Conservation (phyloP, 1,140 invertebrate genomes). For the Listronotus oregonensis region DNA sequence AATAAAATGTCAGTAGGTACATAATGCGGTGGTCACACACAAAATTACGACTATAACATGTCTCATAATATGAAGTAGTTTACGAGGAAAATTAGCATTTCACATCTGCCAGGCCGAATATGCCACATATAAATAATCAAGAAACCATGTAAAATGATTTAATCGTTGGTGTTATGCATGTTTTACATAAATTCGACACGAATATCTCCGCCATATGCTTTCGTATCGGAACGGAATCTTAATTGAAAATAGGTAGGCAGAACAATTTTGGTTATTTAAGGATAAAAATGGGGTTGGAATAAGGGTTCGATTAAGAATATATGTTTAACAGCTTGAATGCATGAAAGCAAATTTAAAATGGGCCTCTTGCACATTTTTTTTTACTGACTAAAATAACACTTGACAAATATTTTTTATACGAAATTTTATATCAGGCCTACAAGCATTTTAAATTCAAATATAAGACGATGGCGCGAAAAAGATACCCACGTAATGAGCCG, state of each 20-base stretch:
- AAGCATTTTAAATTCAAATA: no score
- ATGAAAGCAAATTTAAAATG: no score
- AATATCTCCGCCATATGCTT: constrained; percentile 13
- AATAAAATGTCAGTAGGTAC: not conserved
- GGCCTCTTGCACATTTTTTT: no score
- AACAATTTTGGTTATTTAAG: not conserved
- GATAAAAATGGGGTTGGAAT: no score
- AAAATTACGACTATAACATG: not conserved
- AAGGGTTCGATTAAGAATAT: no score
- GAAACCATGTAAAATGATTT: constrained; percentile 35
- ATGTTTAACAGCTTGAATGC: no score
- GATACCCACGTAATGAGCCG: no score
- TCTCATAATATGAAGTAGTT: constrained; percentile 16
- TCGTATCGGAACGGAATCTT: constrained; percentile 2
- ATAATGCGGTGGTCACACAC: not conserved
- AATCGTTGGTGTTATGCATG: constrained; percentile 26
- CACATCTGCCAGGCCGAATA: constrained; percentile 27
- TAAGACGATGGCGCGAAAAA: no score
- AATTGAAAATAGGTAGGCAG: constrained; percentile 1
- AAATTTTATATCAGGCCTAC: no score
- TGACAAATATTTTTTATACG: no score
- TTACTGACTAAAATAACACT: no score
- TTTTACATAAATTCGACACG: constrained; percentile 33
- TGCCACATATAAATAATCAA: constrained; percentile 33
- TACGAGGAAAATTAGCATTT: constrained; percentile 34